Base-by-base conservation (phyloP, 2,888 invertebrate genomes). In the Heliothis peltigera region DNA sequence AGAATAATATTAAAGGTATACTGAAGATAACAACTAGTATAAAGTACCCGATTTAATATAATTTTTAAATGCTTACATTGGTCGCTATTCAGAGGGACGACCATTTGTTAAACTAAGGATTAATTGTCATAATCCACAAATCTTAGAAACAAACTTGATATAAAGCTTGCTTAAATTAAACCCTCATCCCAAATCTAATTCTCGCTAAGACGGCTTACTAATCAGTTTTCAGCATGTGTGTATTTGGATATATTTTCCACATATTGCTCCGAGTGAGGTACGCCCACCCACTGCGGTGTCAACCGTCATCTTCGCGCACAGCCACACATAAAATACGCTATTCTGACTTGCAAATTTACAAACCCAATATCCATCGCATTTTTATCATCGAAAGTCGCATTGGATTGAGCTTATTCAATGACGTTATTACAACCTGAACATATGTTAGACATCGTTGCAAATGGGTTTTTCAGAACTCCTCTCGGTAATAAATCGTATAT, bases 261-360 rank as follows among this genome's bases (percentile, higher is more conserved):
- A 77, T 67, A 72, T 69, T 76, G 60, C 63, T 63, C 25, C 59
- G 46, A 42, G 48, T 49, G 35, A 59, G 53, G 48, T 49, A 60
- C 43, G 59, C 43, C 43, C 64, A 21, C 62, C 46, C 64, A 55
- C 67, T 64, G 19, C 15, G 61, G 54, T 65, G 75, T 71, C 66
- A 70, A 63, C 74, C 70, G 70, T 71, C 77, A 77, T 71, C 69
- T 64, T 58, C 47, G 18, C 46, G 57, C 65, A 70, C 67, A 65
- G 52, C 64, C 62, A 42, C 56, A 73, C 55, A 52, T 65, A 64
- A n/a, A 59, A 66, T 66, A 51, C 69, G 62, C 66, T 70, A 64
- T 75, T 79, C 77, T 57, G 79, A 79, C 79, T 77, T 79, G 74
- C 79, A 79, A 79, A 79, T 79, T 68, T 62, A 39, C 56, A 54